Evolutionary conservation across 1,140 invertebrate genomes (phyloP).

Genomic region (Galendromus occidentalis): DNA sequence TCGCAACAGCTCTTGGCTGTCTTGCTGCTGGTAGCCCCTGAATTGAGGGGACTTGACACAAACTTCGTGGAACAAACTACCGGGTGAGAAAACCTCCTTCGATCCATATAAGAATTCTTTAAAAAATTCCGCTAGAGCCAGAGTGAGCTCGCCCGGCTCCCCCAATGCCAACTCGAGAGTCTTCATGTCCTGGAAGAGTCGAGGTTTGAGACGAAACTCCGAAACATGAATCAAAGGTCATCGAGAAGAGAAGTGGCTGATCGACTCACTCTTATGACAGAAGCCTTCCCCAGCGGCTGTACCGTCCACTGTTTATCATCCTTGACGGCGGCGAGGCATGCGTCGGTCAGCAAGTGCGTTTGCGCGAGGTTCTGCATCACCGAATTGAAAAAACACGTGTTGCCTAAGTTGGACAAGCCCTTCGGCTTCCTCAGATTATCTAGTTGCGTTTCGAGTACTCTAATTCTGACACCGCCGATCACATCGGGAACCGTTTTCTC

Average conservation of each 20-base stretch:
- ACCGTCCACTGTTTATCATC: neutral
- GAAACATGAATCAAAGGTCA: neutral
- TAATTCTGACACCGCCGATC: neutral
- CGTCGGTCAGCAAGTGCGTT: conserved; percentile 51
- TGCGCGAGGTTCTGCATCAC: conserved; percentile 69
- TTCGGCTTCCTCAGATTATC: conserved; percentile 18
- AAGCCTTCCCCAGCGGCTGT: neutral
- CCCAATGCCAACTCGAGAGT: conserved; percentile 37
- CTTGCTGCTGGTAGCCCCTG: conserved; percentile 81
- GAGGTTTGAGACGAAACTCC: conserved; percentile 22
- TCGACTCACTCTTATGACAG: neutral
- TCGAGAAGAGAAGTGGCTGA: neutral
- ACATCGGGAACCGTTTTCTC: too few species aligned
- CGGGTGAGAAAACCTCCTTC: conserved; percentile 36
- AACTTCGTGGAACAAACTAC: conserved; percentile 48
- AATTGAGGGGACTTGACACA: conserved; percentile 58
- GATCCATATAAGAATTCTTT: conserved; percentile 40
- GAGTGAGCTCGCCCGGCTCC: conserved; percentile 47
- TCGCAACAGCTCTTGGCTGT: conserved; percentile 77
- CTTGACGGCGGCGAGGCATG: neutral
- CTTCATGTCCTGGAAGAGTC: conserved; percentile 31
- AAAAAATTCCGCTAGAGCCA: conserved; percentile 43
- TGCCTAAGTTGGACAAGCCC: conserved; percentile 67
- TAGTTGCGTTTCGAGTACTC: neutral
- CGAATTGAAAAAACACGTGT: conserved; percentile 91